Conservation (phyloP, 2,888 invertebrate species). For the Acleris literana region DNA sequence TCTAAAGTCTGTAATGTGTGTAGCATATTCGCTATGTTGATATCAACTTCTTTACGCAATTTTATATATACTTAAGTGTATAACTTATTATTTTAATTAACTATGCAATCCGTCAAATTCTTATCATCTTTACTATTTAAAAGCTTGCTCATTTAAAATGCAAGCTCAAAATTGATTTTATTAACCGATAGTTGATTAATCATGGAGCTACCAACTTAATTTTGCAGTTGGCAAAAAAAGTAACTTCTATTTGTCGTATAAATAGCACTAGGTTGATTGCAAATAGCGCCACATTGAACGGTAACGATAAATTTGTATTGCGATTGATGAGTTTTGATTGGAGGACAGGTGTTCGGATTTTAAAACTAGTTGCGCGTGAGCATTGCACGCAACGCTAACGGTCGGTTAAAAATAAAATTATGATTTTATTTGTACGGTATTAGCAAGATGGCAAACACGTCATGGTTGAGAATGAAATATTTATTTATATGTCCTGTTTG, state of each 20-base stretch:
- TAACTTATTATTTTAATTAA: too few species aligned
- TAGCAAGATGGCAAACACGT: too few species aligned
- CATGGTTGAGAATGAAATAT: too few species aligned
- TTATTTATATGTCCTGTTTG: too few species aligned
- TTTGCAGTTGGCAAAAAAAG: conserved; percentile 1
- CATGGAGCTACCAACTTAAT: conserved; percentile 1
- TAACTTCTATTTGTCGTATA: not conserved
- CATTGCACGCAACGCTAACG: conserved; percentile 3
- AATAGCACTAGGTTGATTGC: not conserved
- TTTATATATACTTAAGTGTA: too few species aligned
- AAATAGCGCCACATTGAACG: not conserved
- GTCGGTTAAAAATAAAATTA: too few species aligned
- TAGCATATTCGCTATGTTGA: too few species aligned
- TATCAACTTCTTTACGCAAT: too few species aligned
- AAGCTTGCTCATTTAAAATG: conserved; percentile 8
- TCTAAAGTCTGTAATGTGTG: too few species aligned
- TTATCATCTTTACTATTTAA: not conserved
- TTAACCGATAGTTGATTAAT: conserved; percentile 13
- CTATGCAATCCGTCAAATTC: not conserved
- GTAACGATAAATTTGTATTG: not conserved
- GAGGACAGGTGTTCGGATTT: conserved; percentile 6
- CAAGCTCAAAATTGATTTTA: conserved; percentile 9
- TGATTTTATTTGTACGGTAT: too few species aligned
- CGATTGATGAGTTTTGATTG: conserved; percentile 1
- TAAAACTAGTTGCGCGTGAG: conserved; percentile 2